Conservation (phyloP, 1,140 invertebrate genomes). For the Triops cancriformis region DNA sequence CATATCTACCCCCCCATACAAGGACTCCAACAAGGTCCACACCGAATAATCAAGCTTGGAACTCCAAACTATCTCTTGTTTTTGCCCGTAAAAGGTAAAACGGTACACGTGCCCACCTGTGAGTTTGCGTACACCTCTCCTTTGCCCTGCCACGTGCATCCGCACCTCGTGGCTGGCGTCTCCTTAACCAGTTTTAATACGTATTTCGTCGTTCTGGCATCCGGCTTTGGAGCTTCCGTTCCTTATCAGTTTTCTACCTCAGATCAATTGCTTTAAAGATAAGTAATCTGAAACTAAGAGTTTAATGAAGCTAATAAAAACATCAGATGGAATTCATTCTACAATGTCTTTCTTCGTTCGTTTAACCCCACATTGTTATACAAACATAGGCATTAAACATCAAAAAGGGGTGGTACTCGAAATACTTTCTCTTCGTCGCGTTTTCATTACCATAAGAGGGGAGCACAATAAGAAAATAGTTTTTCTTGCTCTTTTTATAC, state of each 20-base stretch:
- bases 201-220: not conserved
- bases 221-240: not conserved
- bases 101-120: not conserved
- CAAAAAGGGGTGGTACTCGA: not conserved
- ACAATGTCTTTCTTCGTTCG: slow-evolving; percentile 1
- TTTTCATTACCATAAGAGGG: not conserved
- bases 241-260: too few relatives aligned
- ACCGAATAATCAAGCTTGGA: not conserved
- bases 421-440: too few relatives aligned
- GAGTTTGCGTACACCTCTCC: not conserved
- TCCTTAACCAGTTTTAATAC: not conserved
- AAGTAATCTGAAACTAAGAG: too few relatives aligned
- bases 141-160: not conserved
- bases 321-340: not conserved
- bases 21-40: too few relatives aligned
- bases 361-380: not conserved
- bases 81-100: not conserved
- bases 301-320: too few relatives aligned
- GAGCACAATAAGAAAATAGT: slow-evolving; percentile 6
- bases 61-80: not conserved
- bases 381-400: not conserved
- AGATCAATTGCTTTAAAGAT: too few relatives aligned
- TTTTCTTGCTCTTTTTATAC: not conserved
- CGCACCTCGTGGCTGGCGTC: not conserved
- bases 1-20: too few relatives aligned